Evolutionary conservation across 2,888 invertebrate genomes (phyloP).

Genomic region (Acrocyrtus sp.): DNA sequence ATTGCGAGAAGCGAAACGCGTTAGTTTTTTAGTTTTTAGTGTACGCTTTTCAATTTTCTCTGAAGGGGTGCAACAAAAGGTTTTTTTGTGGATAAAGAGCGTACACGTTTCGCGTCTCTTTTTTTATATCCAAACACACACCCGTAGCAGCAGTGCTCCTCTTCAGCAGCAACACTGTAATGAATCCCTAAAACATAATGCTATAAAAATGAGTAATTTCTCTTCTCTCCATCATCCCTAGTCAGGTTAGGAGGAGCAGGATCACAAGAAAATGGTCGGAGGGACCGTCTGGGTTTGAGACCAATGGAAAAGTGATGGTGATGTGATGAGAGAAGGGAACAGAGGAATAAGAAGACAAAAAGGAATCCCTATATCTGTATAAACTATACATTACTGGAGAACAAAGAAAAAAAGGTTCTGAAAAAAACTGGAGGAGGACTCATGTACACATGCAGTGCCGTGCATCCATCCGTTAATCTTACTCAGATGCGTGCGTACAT

Average conservation of each 20-base stretch:
- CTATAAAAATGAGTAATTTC: slow-evolving; percentile 3
- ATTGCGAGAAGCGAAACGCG: not conserved
- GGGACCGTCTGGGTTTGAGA: slow-evolving; percentile 47
- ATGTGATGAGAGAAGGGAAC: slow-evolving; percentile 10
- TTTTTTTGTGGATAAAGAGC: not conserved
- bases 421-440: slow-evolving; percentile 16
- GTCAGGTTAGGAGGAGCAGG: not conserved
- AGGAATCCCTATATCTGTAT: no score
- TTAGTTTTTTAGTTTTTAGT: not conserved
- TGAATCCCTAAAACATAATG: slow-evolving; percentile 21
- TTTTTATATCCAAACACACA: not conserved
- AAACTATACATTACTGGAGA: not conserved
- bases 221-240: not conserved
- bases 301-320: slow-evolving; percentile 19
- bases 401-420: slow-evolving; percentile 16
- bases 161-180: no score
- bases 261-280: slow-evolving; percentile 8
- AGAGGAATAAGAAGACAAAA: slow-evolving; percentile 12
- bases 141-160: no score
- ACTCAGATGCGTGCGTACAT: not conserved
- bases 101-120: not conserved
- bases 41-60: slow-evolving; percentile 1
- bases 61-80: slow-evolving; percentile 36
- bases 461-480: not conserved
- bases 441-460: slow-evolving; percentile 11